Percentiles rank a stretch among this genome's conserved stretches.
Conservation (phyloP, 2,113 vertebrate genomes). For the Eurypyga helias region DNA sequence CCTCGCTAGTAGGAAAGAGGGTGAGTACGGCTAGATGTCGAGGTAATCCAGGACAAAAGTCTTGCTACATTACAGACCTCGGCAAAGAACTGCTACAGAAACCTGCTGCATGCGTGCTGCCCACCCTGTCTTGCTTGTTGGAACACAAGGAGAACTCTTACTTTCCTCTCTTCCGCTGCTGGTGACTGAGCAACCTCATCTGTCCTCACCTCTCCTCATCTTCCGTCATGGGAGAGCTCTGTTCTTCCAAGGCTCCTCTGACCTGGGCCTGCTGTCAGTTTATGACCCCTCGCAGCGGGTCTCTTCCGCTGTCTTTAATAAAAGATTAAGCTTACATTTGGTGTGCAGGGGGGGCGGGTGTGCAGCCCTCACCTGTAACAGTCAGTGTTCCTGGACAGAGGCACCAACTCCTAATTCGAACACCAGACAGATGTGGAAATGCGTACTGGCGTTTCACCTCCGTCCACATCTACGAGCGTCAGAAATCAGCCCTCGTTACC, state of each 20-base stretch:
- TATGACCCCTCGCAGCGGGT: not conserved
- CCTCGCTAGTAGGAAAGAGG: not conserved
- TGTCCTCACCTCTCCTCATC: too few species aligned
- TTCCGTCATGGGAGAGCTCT: fast-evolving
- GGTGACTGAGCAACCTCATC: too few species aligned
- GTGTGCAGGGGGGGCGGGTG: not conserved
- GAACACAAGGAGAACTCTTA: not conserved
- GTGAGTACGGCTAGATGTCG: not conserved
- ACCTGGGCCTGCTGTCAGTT: too few species aligned
- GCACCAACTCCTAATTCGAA: not conserved
- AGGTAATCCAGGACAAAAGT: not conserved
- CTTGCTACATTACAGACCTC: not conserved
- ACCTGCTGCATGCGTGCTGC: not conserved
- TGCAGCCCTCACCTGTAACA: not conserved
- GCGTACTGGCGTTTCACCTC: not conserved
- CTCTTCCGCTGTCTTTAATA: fast-evolving
- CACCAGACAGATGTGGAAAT: not conserved
- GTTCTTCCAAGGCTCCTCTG: not conserved
- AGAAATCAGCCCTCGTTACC: not conserved
- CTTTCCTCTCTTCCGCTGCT: too few species aligned
- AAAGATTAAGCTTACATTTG: not conserved
- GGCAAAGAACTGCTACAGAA: not conserved
- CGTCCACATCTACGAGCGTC: not conserved
- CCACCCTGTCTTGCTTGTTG: not conserved
- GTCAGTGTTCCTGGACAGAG: not conserved